Base-by-base conservation (phyloP, 2,888 invertebrate genomes). In the Tridacna gigas region DNA sequence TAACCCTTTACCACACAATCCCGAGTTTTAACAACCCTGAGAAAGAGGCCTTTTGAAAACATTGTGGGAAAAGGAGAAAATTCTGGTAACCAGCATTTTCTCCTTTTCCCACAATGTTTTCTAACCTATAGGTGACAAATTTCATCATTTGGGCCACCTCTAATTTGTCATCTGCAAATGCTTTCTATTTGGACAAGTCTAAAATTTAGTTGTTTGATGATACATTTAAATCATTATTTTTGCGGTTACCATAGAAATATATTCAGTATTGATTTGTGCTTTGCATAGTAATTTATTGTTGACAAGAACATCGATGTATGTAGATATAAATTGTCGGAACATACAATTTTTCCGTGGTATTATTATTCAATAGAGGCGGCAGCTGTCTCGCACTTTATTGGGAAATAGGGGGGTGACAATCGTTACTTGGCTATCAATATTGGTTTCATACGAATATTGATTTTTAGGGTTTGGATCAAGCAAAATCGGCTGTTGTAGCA, bases 391-490 rank as follows among this genome's bases (percentile, higher is more conserved):
- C 25, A 26, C 61, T 51, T 25, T 76, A 83, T 79, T 45, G 45
- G 65, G 74, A 25, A 69, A 69, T 47, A n/a, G 13, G 47, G 69
- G 63, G 25, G 37, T 47, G 65, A 28, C 48, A 65, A 73, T 73
- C 67, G 74, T 81, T 79, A 77, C 84, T 56, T 73, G 45, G 77
- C 82, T 85, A 85, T 82, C 85, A 85, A 85, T 85, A 85, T 85
- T 82, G 85, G 85, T 80, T 77, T 85, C 79, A 79, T 67, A 80
- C 56, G 56, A 82, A 75, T 85, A 85, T 85, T 80, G 85, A 85
- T 85, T 85, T 85, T 82, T 61, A 80, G 65, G 79, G 25, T 79
- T 80, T 74, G 63, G 80, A 78, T 74, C 37, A 61, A 56, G 67
- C 45, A 61, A 73, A 61, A 74, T 73, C 37, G 47, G 45, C 25